Evolutionary conservation across 2,888 invertebrate genomes (phyloP).

Genomic region (Piscicola geometra): DNA sequence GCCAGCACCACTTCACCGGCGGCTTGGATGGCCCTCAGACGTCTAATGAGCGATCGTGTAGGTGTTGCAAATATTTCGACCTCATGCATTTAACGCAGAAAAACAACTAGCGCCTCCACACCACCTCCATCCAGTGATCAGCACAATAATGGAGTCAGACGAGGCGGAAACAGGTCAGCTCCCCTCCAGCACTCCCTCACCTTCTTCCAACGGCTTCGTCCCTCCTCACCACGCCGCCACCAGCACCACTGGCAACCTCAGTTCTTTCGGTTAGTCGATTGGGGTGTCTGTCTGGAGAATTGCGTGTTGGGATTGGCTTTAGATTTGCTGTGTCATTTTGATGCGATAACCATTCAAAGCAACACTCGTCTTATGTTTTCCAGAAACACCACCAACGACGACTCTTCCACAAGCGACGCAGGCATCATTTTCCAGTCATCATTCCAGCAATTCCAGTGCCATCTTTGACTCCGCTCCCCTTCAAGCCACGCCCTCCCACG

Average conservation of each 20-base stretch:
- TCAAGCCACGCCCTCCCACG: background rate
- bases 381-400: background rate
- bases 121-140: constrained; percentile 15
- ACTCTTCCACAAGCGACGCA: background rate
- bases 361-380: background rate
- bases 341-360: background rate
- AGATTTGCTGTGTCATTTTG: too few relatives aligned
- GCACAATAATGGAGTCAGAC: constrained; percentile 35
- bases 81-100: too few relatives aligned
- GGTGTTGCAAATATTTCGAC: too few relatives aligned
- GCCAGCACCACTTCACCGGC: constrained; percentile 57
- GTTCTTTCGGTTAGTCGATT: background rate
- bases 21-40: constrained; percentile 36
- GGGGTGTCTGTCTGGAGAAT: too few relatives aligned
- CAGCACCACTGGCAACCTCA: background rate
- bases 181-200: constrained; percentile 7
- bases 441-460: background rate
- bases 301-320: too few relatives aligned
- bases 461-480: background rate
- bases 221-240: background rate
- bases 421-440: background rate
- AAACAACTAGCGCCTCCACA: too few relatives aligned
- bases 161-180: constrained; percentile 8
- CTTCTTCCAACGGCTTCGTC: background rate
- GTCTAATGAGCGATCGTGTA: constrained; percentile 6